Evolutionary conservation across 2,113 vertebrate species (phyloP).

Genomic region (Phylloscopus trochiloides): DNA sequence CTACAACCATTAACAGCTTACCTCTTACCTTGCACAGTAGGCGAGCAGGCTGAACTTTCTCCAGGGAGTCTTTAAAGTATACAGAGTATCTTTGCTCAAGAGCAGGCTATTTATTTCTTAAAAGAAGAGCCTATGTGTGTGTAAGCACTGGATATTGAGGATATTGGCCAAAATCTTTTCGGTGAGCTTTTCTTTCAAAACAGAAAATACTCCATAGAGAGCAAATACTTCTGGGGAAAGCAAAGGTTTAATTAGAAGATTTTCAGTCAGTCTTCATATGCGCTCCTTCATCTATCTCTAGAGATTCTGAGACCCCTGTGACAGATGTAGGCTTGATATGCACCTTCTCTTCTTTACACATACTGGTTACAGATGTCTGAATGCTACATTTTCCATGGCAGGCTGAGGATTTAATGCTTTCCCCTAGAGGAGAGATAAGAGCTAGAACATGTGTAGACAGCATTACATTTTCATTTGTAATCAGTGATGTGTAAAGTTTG

Average conservation of each 20-base stretch:
- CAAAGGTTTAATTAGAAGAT: neutral
- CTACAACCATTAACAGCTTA: neutral
- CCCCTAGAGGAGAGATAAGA: slow-evolving; percentile 30
- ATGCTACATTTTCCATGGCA: slow-evolving; percentile 11
- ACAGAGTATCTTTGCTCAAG: neutral
- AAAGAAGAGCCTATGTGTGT: neutral
- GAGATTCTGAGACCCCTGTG: neutral
- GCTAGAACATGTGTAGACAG: neutral
- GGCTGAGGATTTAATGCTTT: slow-evolving; percentile 21
- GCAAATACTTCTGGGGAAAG: neutral
- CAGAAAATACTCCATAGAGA: neutral
- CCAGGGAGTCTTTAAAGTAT: neutral
- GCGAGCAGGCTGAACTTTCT: neutral
- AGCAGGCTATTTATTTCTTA: neutral
- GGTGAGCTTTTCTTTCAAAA: neutral
- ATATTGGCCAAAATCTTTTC: neutral
- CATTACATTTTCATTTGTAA: slow-evolving; percentile 37
- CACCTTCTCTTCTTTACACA: neutral
- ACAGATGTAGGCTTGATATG: neutral
- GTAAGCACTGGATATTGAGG: neutral
- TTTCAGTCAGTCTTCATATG: neutral
- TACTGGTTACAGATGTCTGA: slow-evolving; percentile 20
- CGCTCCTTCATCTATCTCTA: neutral
- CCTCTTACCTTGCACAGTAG: neutral
- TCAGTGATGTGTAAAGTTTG: slow-evolving; percentile 13